A percentile compares a stretch with the other conserved stretches of the same genome.
These are phyloP conservation scores for Phyllostomus hastatus DNA, from an alignment of 2,113 vertebrate genomes.

Conservation along the genomic window DNA sequence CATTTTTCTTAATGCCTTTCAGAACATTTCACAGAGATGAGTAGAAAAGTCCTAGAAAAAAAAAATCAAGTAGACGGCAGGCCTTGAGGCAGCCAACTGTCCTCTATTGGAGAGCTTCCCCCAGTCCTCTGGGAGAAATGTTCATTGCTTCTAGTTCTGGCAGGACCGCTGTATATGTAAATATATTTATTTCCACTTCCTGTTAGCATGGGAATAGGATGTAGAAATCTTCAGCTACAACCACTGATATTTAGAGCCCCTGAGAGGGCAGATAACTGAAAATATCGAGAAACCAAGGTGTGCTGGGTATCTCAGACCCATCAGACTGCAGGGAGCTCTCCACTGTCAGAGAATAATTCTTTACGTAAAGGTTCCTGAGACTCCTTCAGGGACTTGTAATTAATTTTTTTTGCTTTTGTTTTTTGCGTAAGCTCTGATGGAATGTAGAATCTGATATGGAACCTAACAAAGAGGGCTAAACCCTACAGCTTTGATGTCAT, in stretches of 20 bases:
- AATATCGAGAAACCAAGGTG: neutral
- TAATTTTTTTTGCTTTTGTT: neutral
- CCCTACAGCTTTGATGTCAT: neutral
- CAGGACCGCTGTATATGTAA: neutral
- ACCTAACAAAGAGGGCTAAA: neutral
- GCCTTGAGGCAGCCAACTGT: neutral
- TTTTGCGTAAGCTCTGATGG: neutral
- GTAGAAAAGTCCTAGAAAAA: constrained; percentile 2
- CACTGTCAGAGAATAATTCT: neutral
- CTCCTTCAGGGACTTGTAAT: neutral
- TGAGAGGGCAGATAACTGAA: neutral
- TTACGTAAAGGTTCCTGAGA: neutral
- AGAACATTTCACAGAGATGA: neutral
- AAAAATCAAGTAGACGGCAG: neutral
- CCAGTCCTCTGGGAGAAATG: neutral
- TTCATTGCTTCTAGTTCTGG: neutral
- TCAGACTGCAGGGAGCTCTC: neutral
- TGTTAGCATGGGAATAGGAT: neutral
- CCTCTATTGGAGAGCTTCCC: neutral
- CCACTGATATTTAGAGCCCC: neutral
- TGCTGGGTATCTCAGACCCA: neutral
- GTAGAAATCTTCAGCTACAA: neutral
- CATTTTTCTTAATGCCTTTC: neutral
- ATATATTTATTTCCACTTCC: constrained; percentile 4
- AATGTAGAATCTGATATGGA: neutral